phyloP scores from a whole-genome alignment of 2,113 vertebrate species.

The Pangasianodon hypophthalmus region DNA sequence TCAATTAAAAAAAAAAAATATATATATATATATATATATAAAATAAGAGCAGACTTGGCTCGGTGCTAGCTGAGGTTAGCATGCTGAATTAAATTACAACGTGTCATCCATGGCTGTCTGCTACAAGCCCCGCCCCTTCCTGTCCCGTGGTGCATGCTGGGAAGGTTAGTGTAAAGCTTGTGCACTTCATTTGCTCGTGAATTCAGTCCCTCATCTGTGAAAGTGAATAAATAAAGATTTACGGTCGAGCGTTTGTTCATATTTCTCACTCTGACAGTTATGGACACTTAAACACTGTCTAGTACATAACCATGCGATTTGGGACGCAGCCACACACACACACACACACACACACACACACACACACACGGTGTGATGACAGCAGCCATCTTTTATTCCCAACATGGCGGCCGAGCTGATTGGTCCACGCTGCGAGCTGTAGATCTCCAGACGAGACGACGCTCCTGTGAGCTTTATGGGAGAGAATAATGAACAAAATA shows the following conservation, averaged over 20 bases:
- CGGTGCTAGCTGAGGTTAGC: background rate
- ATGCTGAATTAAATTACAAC: background rate
- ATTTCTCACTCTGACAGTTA: background rate
- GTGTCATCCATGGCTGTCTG: background rate
- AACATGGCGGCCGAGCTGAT: background rate
- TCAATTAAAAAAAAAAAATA: background rate
- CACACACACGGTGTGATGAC: background rate
- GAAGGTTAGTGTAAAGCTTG: background rate
- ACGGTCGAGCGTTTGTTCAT: background rate
- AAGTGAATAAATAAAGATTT: conserved; percentile 8
- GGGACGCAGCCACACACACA: background rate
- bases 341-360: conserved; percentile 9
- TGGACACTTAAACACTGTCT: background rate
- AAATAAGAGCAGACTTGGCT: background rate
- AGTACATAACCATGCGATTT: background rate
- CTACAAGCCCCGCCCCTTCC: background rate
- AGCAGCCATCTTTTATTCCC: background rate
- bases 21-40: too few relatives aligned
- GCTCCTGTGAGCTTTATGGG: background rate
- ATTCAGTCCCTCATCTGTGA: background rate
- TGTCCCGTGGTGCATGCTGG: conserved; percentile 2
- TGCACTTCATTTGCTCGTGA: background rate
- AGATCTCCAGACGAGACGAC: background rate
- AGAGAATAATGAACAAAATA: conserved; percentile 24
- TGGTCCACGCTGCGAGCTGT: background rate